phyloP scores from a whole-genome alignment of 2,888 invertebrate genomes.

The Plusia festucae region DNA sequence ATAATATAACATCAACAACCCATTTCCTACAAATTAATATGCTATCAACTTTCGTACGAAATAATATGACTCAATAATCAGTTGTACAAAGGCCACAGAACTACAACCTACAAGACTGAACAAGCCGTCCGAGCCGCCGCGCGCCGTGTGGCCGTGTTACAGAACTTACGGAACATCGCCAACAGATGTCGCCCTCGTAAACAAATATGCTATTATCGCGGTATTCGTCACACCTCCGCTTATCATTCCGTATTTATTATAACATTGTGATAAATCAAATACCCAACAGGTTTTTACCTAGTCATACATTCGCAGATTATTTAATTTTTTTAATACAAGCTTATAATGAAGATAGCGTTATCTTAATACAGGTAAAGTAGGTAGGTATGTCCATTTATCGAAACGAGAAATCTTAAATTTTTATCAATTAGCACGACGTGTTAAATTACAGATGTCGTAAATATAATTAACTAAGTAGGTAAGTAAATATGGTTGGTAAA shows the following conservation, averaged over 20 bases:
- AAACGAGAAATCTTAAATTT: slow-evolving; percentile 39
- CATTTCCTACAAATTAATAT: background rate
- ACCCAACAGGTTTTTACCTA: slow-evolving; percentile 21
- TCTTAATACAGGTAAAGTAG: slow-evolving; percentile 5
- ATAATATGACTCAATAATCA: slow-evolving; percentile 1
- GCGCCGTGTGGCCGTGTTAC: slow-evolving; percentile 33
- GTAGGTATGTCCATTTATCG: slow-evolving; percentile 27
- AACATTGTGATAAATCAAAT: slow-evolving; percentile 48
- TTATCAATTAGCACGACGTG: slow-evolving; percentile 34
- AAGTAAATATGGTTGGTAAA: slow-evolving; percentile 10
- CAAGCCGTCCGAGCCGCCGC: slow-evolving; percentile 23
- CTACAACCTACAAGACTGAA: slow-evolving; percentile 2
- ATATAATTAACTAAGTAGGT: slow-evolving; percentile 7
- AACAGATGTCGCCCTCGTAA: slow-evolving; percentile 61
- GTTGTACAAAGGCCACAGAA: slow-evolving; percentile 1
- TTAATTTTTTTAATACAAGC: slow-evolving; percentile 35
- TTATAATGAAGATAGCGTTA: slow-evolving; percentile 8
- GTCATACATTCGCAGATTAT: slow-evolving; percentile 23
- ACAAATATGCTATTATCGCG: slow-evolving; percentile 60
- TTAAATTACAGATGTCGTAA: slow-evolving; percentile 36
- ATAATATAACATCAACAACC: background rate
- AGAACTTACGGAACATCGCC: slow-evolving; percentile 46
- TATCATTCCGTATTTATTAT: slow-evolving; percentile 47
- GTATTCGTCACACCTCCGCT: slow-evolving; percentile 55
- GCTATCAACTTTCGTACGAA: background rate